A percentile compares a stretch with the other conserved stretches of the same genome.
These are phyloP conservation scores for Tenthredo mesomela DNA, from an alignment of 2,888 invertebrate genomes.

Conservation along the genomic window DNA sequence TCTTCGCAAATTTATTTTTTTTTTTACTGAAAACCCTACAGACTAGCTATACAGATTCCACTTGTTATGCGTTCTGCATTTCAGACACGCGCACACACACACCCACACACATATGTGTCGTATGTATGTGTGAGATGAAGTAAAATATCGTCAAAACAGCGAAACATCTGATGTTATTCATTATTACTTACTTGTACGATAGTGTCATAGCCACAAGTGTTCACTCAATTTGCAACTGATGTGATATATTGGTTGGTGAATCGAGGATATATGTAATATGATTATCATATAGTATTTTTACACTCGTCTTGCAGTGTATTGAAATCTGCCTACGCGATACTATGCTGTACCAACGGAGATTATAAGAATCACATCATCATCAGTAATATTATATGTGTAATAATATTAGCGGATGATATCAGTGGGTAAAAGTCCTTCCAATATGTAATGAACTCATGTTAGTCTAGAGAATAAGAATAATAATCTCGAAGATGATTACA, in stretches of 20 bases:
- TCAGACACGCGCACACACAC: neutral
- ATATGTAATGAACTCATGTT: neutral
- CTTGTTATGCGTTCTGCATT: neutral
- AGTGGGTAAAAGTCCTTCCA: neutral
- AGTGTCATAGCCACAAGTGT: conserved; percentile 29
- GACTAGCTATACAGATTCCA: neutral
- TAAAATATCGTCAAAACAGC: neutral
- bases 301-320: neutral
- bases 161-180: neutral
- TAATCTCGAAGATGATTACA: neutral
- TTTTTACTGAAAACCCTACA: neutral
- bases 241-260: neutral
- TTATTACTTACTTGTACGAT: neutral
- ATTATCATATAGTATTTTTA: conserved; percentile 13
- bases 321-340: neutral
- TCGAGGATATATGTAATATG: neutral
- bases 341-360: neutral
- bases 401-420: conserved; percentile 5
- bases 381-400: neutral
- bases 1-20: neutral
- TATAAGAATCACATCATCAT: conserved; percentile 29
- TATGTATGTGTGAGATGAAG: neutral
- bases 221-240: neutral
- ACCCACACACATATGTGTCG: neutral
- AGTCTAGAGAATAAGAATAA: neutral